These are phyloP conservation scores for Chelonoidis abingdonii DNA, from an alignment of 2,113 vertebrate species.

Conservation along the genomic window DNA sequence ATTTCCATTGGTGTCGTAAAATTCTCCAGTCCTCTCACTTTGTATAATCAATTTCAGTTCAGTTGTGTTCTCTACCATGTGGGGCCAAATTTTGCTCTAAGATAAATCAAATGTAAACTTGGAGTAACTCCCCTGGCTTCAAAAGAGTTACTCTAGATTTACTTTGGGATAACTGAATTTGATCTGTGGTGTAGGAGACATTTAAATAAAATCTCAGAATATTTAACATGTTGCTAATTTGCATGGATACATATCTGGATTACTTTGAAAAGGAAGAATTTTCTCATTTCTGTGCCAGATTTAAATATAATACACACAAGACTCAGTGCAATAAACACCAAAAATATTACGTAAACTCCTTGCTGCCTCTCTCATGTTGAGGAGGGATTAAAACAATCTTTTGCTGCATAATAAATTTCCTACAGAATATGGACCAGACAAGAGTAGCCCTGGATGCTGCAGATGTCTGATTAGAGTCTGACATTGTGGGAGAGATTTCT, in stretches of 20 bases:
- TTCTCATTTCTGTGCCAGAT: background rate
- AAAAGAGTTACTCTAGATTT: background rate
- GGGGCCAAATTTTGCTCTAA: background rate
- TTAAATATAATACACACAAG: slow-evolving; percentile 36
- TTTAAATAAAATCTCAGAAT: background rate
- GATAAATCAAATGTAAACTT: background rate
- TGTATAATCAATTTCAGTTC: slow-evolving; percentile 30
- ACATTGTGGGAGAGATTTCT: background rate
- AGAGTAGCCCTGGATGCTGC: background rate
- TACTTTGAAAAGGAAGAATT: background rate
- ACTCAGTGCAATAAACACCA: background rate
- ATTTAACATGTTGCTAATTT: slow-evolving; percentile 44
- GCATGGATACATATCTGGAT: background rate
- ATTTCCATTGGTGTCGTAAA: slow-evolving; percentile 48
- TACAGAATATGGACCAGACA: background rate
- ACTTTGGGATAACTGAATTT: background rate
- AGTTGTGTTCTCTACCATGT: background rate
- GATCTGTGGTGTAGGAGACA: background rate
- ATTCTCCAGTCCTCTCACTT: background rate
- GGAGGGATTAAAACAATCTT: slow-evolving; percentile 20
- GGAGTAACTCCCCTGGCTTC: background rate
- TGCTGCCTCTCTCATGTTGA: background rate
- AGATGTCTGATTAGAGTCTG: slow-evolving; percentile 8
- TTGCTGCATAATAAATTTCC: background rate
- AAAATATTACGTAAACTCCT: slow-evolving; percentile 9